These are phyloP conservation scores for Phymorhynchus buccinoides DNA, from an alignment of 1,140 invertebrate species.

Conservation along the genomic window DNA sequence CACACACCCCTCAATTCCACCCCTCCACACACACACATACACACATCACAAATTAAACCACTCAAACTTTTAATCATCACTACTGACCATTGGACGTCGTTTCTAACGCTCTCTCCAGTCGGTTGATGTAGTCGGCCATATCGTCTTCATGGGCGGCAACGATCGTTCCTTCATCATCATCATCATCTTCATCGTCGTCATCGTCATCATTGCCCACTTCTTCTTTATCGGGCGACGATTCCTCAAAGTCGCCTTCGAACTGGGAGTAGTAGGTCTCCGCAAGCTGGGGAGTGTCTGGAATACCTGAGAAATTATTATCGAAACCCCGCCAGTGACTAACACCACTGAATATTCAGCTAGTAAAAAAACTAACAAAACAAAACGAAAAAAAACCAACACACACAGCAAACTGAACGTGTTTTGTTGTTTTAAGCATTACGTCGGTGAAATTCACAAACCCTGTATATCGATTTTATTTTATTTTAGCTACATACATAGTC, in stretches of 20 bases:
- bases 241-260: constrained; percentile 65
- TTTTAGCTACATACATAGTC: too few species aligned
- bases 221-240: constrained; percentile 42
- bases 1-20: too few species aligned
- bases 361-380: constrained; percentile 13
- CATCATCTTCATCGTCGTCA: constrained; percentile 46
- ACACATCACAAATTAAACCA: too few species aligned
- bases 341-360: too few species aligned
- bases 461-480: too few species aligned
- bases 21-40: too few species aligned
- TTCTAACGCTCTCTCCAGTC: constrained; percentile 65
- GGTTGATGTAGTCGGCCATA: constrained; percentile 63
- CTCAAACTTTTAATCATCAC: constrained; percentile 54
- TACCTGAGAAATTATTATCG: too few species aligned
- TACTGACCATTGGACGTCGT: constrained; percentile 36
- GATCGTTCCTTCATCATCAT: constrained; percentile 43
- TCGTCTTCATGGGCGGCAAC: constrained; percentile 54
- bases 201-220: constrained; percentile 56
- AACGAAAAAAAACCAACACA: constrained; percentile 3
- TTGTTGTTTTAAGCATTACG: too few species aligned
- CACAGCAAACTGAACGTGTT: too few species aligned
- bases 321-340: too few species aligned
- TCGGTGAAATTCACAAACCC: too few species aligned
- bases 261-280: constrained; percentile 73
- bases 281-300: constrained; percentile 68